Percentiles rank a stretch among this genome's conserved stretches.
phyloP scores from a whole-genome alignment of 2,888 invertebrate species.

The Cephus pygmeus region DNA sequence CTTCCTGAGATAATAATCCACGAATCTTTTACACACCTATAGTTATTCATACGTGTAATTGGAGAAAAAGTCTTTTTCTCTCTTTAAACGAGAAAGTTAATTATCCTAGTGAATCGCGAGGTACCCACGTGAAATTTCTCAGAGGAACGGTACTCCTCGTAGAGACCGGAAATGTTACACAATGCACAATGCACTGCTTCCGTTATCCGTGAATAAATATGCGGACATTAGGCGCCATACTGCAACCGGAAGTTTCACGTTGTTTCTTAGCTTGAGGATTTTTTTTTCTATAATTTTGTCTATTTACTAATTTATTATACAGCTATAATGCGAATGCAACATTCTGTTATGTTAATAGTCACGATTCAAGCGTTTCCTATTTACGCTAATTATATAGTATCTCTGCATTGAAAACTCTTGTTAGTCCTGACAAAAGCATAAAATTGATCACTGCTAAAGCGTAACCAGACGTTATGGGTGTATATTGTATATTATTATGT shows the following conservation, averaged over 20 bases:
- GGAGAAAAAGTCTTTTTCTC: background rate
- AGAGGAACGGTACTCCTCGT: slow-evolving; percentile 23
- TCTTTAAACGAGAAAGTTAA: background rate
- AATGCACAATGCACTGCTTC: slow-evolving; percentile 22
- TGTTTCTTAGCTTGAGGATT: background rate
- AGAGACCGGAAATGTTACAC: slow-evolving; percentile 38
- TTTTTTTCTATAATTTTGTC: background rate
- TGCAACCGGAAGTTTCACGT: slow-evolving; percentile 1
- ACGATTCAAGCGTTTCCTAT: background rate
- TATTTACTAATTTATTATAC: background rate
- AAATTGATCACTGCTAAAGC: background rate
- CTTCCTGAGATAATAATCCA: background rate
- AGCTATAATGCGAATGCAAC: background rate
- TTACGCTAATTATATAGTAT: background rate
- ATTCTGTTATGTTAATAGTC: background rate
- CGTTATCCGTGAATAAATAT: background rate
- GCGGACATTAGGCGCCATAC: slow-evolving; percentile 18
- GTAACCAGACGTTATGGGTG: background rate
- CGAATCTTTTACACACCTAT: background rate
- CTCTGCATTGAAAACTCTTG: background rate
- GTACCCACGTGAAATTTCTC: slow-evolving; percentile 19
- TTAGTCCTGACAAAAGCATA: background rate
- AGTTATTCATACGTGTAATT: background rate
- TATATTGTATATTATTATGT: background rate
- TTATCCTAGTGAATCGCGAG: background rate